Evolutionary conservation across 2,797 vertebrate genomes (phyloP).

Genomic region (Chromis chromis): DNA sequence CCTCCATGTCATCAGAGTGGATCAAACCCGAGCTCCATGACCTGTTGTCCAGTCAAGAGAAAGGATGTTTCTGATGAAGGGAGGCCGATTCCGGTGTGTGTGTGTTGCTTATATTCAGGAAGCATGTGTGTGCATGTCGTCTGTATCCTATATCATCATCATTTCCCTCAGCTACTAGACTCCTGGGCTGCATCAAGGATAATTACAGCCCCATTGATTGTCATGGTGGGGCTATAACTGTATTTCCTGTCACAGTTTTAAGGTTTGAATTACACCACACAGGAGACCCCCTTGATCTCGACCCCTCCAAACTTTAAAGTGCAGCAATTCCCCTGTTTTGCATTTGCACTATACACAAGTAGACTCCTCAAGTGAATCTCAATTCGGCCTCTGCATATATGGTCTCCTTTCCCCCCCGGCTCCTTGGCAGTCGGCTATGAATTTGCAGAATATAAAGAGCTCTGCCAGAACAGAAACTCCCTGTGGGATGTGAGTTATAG

Average conservation of each 20-base stretch:
- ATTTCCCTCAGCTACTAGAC: constrained; percentile 25
- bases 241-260: constrained; percentile 60
- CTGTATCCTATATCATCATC: constrained; percentile 48
- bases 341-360: constrained; percentile 39
- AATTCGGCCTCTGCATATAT: constrained; percentile 45
- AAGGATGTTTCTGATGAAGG: constrained; percentile 38
- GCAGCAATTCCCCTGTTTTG: constrained; percentile 52
- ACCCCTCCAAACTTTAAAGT: constrained; percentile 30
- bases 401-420: constrained; percentile 22
- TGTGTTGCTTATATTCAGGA: constrained; percentile 38
- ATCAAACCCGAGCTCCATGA: constrained; percentile 50
- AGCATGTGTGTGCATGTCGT: constrained; percentile 9
- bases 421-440: constrained; percentile 28
- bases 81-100: constrained; percentile 1
- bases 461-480: constrained; percentile 53
- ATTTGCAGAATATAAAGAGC: constrained; percentile 30
- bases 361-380: constrained; percentile 28
- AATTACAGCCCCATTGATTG: constrained; percentile 66
- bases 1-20: constrained; percentile 33
- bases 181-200: constrained; percentile 58
- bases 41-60: constrained; percentile 35
- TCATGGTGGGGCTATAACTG: constrained; percentile 59
- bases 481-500: constrained; percentile 38
- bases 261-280: constrained; percentile 63
- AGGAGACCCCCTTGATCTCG: constrained; percentile 37